Evolutionary conservation across 2,797 vertebrate species (phyloP), one percentile per base, ranked within the genome.

Genomic region (Poeciliopsis paucimaculata): DNA sequence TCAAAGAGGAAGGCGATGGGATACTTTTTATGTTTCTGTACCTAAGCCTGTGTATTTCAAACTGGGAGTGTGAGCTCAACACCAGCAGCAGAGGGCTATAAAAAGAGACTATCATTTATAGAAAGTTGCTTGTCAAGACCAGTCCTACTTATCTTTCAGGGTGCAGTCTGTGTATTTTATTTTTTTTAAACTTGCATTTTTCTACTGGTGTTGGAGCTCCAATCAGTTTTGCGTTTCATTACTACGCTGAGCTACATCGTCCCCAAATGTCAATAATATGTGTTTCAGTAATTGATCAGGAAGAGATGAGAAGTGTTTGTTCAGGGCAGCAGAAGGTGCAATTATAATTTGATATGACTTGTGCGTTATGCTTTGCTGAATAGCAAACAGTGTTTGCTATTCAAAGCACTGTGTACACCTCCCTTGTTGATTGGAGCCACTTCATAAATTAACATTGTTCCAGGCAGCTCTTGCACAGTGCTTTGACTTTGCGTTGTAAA

Each of bases 101-200:
- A 95, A 94, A 95, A 92, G 90, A 94, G 85, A 84, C 89, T 87
- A 94, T 95, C 95, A 94, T 94, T 95, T 95, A 93, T 93, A 89
- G 92, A 89, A 77, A 16, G 60, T 77, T 87, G 53, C 75, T 88
- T 91, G 91, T 93, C 84, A 80, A 89, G 90, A 80, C 70, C 70
- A 86, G 87, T 85, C 79, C 80, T 87, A 87, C 92, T 94, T 92
- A 93, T 95, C 94, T 93, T 93, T 91, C 89, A 85, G 78, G 73
- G 74, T 84, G 86, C 91, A 88, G 85, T 90, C 85, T 77, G 68
- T 78, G 80, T 81, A 76, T 79, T 87, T 83, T 55, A n/a, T 4
- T 57, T 57, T 71, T 71, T 46, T 20, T n/a, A 26, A 34, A 31
- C 43, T 82, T 68, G 1, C 70, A 28, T 75, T 20, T 75, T 90